These are phyloP conservation scores for Eupithecia abbreviata DNA, from an alignment of 2,888 invertebrate genomes.

Conservation along the genomic window DNA sequence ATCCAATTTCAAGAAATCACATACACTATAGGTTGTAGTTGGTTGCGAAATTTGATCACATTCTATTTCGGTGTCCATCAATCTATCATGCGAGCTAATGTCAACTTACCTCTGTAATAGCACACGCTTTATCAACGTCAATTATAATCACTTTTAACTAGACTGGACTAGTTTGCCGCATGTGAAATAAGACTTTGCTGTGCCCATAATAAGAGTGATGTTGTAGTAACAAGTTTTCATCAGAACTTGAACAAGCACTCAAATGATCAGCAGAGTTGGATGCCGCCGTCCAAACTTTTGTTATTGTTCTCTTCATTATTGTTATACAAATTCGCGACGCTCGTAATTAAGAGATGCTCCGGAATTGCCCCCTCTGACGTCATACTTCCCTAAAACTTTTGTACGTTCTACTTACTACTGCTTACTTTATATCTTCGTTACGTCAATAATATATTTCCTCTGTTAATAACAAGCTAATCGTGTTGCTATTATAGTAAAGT, in stretches of 20 bases:
- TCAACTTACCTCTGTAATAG: constrained; percentile 19
- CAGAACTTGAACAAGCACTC: constrained; percentile 79
- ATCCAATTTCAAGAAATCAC: neutral
- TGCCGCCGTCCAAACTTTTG: constrained; percentile 78
- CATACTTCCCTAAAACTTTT: constrained; percentile 74
- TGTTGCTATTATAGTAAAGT: constrained; percentile 62
- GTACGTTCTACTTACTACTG: constrained; percentile 67
- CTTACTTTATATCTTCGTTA: constrained; percentile 34
- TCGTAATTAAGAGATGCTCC: constrained; percentile 81
- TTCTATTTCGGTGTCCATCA: constrained; percentile 19
- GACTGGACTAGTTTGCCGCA: constrained; percentile 18
- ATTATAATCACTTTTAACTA: constrained; percentile 22
- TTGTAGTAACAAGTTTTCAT: constrained; percentile 78
- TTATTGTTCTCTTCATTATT: constrained; percentile 83
- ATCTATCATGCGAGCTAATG: constrained; percentile 19
- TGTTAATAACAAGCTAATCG: constrained; percentile 71
- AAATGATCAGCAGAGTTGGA: constrained; percentile 77
- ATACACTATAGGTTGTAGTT: neutral
- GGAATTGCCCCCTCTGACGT: constrained; percentile 74
- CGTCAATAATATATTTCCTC: constrained; percentile 70
- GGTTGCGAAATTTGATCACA: neutral
- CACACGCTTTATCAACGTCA: constrained; percentile 31
- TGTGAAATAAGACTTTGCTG: constrained; percentile 58
- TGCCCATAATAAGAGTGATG: constrained; percentile 69
- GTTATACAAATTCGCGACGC: constrained; percentile 79